Percentiles rank a stretch among this genome's conserved stretches.
Evolutionary conservation across 2,888 invertebrate species (phyloP).

Genomic region (Tinea semifulvella): DNA sequence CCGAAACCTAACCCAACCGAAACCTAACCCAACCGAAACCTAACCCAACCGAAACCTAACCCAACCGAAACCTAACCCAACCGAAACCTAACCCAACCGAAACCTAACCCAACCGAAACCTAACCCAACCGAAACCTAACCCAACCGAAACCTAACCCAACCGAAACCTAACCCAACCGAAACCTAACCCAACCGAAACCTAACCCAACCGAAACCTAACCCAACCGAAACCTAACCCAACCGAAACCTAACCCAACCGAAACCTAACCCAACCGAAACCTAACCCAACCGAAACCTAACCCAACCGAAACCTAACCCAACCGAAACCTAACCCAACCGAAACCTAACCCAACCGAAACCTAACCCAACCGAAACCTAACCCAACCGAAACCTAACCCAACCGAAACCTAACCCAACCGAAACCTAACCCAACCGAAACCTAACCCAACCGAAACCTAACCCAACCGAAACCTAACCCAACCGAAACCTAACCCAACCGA

Average conservation of each 20-base stretch:
- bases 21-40: constrained; percentile 2
- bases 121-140: constrained; percentile 13
- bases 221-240: constrained; percentile 17
- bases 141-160: constrained; percentile 20
- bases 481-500: constrained; percentile 13
- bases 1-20: background rate
- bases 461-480: constrained; percentile 17
- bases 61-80: constrained; percentile 1
- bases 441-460: constrained; percentile 16
- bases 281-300: background rate
- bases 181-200: background rate
- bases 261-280: background rate
- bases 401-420: background rate
- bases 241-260: constrained; percentile 18
- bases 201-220: constrained; percentile 14
- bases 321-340: background rate
- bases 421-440: background rate
- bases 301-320: background rate
- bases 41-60: constrained; percentile 3
- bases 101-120: constrained; percentile 15
- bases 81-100: constrained; percentile 1
- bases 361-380: background rate
- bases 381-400: background rate
- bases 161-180: constrained; percentile 19
- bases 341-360: background rate